Percentiles rank a stretch among this genome's conserved stretches.
Conservation (phyloP, 2,113 vertebrate species). For the Gobius niger region DNA sequence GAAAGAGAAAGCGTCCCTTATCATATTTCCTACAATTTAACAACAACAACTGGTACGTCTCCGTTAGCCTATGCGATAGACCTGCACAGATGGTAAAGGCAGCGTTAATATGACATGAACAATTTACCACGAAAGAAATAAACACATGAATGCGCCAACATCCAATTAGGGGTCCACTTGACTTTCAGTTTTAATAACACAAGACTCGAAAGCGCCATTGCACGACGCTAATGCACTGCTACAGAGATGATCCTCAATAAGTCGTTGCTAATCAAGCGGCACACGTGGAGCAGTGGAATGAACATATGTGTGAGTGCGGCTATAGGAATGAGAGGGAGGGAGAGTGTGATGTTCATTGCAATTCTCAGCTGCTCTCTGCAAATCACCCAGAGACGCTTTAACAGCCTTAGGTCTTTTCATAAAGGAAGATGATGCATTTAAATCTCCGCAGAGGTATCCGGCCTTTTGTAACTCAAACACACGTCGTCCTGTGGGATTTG, state of each 20-base stretch:
- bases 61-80: neutral
- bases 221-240: neutral
- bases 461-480: conserved; percentile 58
- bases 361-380: conserved; percentile 65
- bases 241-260: conserved; percentile 6
- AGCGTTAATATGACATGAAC: conserved; percentile 2
- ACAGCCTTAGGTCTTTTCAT: conserved; percentile 54
- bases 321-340: conserved; percentile 14
- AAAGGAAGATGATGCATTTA: conserved; percentile 63
- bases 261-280: neutral
- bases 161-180: conserved; percentile 6
- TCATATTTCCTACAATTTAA: neutral
- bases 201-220: neutral
- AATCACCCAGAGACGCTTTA: conserved; percentile 64
- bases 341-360: conserved; percentile 31
- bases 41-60: neutral
- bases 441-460: conserved; percentile 45
- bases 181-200: neutral
- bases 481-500: conserved; percentile 45
- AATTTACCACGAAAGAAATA: conserved; percentile 3
- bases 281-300: conserved; percentile 3
- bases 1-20: neutral
- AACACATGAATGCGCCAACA: conserved; percentile 1
- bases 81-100: conserved; percentile 5
- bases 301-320: conserved; percentile 18